phyloP scores from a whole-genome alignment of 2,113 vertebrate species.

The Ailurus styani region DNA sequence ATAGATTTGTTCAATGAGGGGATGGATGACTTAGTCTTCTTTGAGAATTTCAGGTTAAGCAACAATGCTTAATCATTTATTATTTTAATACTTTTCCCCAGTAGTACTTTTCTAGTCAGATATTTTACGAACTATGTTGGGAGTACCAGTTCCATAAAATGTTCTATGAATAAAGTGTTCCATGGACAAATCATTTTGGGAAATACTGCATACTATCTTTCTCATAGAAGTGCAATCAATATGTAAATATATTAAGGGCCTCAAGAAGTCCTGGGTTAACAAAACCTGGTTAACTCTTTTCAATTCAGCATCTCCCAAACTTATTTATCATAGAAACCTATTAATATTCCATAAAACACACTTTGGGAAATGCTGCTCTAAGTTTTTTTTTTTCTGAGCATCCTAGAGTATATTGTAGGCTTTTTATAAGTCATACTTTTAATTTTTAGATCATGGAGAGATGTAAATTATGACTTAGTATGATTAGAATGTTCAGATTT shows the following conservation, averaged over 20 bases:
- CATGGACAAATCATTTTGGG: not conserved
- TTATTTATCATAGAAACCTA: not conserved
- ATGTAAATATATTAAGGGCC: not conserved
- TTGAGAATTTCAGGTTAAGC: slow-evolving; percentile 26
- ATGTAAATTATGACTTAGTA: not conserved
- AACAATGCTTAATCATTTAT: not conserved
- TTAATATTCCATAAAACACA: not conserved
- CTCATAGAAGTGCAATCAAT: not conserved
- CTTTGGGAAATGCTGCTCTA: not conserved
- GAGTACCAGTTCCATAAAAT: not conserved
- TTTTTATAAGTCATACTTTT: not conserved
- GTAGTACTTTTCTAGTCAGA: not conserved
- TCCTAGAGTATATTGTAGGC: not conserved
- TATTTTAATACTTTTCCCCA: not conserved
- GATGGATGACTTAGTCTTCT: not conserved
- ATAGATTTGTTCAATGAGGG: not conserved
- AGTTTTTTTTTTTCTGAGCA: slow-evolving; percentile 33
- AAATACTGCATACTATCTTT: slow-evolving; percentile 10
- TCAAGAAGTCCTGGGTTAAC: not conserved
- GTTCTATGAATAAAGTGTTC: not conserved
- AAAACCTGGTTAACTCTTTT: not conserved
- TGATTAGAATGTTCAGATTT: not conserved
- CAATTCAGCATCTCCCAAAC: not conserved
- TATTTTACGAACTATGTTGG: not conserved
- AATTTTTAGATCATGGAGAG: not conserved